Conservation (phyloP, 2,888 invertebrate species). For the Acleris laterana region DNA sequence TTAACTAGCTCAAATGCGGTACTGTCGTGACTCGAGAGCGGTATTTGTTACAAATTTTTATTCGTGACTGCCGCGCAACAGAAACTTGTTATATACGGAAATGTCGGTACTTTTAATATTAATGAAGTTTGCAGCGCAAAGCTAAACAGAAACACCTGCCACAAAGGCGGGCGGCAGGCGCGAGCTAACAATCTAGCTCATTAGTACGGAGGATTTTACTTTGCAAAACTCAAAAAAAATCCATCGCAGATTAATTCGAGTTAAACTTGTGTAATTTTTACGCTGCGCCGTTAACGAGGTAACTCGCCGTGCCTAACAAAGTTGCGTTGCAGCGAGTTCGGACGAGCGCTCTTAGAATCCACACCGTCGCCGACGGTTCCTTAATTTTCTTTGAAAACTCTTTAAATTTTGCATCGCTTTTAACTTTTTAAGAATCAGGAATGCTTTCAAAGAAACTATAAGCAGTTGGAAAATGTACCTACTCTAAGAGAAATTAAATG, state of each 20-base stretch:
- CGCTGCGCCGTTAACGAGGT: slow-evolving; percentile 71
- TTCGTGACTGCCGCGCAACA: slow-evolving; percentile 28
- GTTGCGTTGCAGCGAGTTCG: slow-evolving; percentile 68
- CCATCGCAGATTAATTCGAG: slow-evolving; percentile 66
- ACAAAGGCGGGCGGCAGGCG: slow-evolving; percentile 55
- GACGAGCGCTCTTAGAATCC: slow-evolving; percentile 57
- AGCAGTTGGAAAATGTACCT: slow-evolving; percentile 3
- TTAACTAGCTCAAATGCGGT: slow-evolving; percentile 24
- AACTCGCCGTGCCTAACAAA: slow-evolving; percentile 73
- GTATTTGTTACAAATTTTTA: slow-evolving; percentile 34
- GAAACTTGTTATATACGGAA: slow-evolving; percentile 30
- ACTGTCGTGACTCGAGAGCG: slow-evolving; percentile 26
- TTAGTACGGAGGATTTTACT: slow-evolving; percentile 64
- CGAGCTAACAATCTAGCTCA: slow-evolving; percentile 70
- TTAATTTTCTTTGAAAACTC: slow-evolving; percentile 78
- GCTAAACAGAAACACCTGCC: slow-evolving; percentile 59
- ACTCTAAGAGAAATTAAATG: not conserved
- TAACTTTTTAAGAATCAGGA: slow-evolving; percentile 58
- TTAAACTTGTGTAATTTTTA: slow-evolving; percentile 69
- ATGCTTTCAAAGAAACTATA: slow-evolving; percentile 61
- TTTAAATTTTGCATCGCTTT: slow-evolving; percentile 74
- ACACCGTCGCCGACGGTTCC: slow-evolving; percentile 54
- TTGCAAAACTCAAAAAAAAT: slow-evolving; percentile 60
- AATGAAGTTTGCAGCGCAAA: slow-evolving; percentile 54
- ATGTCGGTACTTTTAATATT: slow-evolving; percentile 47